phyloP scores from a whole-genome alignment of 2,888 invertebrate genomes.

The Alloplasta piceator region DNA sequence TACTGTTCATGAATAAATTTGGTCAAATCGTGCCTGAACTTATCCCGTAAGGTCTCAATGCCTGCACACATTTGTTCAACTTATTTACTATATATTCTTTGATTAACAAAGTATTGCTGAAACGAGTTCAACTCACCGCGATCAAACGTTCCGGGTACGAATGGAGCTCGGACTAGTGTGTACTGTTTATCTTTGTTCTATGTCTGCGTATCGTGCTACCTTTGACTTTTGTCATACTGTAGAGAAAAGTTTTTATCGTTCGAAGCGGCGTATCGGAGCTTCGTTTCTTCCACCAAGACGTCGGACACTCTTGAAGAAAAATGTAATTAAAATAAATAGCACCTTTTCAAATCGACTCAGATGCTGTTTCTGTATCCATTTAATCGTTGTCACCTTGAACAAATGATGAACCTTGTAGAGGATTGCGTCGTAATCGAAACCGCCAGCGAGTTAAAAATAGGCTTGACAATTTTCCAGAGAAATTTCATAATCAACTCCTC shows the following conservation, averaged over 20 bases:
- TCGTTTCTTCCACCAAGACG: conserved; percentile 93
- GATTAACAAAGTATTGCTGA: background rate
- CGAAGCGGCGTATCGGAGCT: conserved; percentile 93
- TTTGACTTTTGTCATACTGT: conserved; percentile 95
- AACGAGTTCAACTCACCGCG: conserved; percentile 85
- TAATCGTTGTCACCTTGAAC: conserved; percentile 83
- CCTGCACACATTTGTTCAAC: conserved; percentile 75
- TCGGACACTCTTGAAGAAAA: conserved; percentile 91
- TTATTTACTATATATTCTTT: conserved; percentile 56
- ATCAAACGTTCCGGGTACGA: conserved; percentile 92
- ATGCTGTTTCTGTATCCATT: no score
- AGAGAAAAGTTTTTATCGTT: conserved; percentile 97
- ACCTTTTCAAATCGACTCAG: no score
- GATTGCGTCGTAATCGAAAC: conserved; percentile 90
- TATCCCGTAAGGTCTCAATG: conserved; percentile 84
- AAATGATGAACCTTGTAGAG: conserved; percentile 94
- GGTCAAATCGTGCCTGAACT: conserved; percentile 84
- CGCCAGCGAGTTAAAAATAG: conserved; percentile 90
- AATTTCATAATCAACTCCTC: conserved; percentile 95
- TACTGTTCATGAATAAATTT: conserved; percentile 93
- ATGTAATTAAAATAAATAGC: no score
- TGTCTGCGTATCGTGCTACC: conserved; percentile 92
- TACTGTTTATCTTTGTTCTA: conserved; percentile 90
- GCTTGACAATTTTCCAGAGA: conserved; percentile 96
- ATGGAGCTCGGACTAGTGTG: conserved; percentile 93